Conservation (phyloP, 2,797 vertebrate species). For the Lagocephalus sceleratus region DNA sequence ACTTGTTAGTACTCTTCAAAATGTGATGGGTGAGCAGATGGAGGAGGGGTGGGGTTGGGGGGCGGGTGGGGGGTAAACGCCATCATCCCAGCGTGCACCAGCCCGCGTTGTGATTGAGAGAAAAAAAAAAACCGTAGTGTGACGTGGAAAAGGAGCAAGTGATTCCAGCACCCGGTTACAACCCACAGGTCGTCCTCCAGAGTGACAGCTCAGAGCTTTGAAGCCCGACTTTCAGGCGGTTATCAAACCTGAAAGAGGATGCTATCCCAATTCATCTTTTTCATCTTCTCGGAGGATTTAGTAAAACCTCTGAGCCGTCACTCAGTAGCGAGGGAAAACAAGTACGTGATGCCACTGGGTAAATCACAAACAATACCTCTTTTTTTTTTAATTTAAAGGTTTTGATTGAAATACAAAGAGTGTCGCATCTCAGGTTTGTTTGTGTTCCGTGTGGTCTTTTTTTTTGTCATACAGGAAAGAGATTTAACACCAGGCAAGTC, state of each 20-base stretch:
- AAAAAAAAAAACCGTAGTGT: constrained; percentile 26
- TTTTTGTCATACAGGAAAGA: constrained; percentile 44
- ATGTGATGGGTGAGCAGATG: constrained; percentile 16
- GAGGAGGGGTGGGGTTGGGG: constrained; percentile 9
- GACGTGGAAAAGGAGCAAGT: constrained; percentile 64
- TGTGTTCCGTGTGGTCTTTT: constrained; percentile 28
- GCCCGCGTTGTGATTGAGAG: constrained; percentile 25
- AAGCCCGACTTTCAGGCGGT: too few relatives aligned
- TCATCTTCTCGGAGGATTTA: background rate
- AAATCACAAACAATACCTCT: constrained; percentile 9
- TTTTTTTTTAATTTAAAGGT: background rate
- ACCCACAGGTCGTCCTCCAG: constrained; percentile 43
- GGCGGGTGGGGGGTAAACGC: constrained; percentile 24
- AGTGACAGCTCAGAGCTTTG: constrained; percentile 53
- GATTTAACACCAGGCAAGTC: constrained; percentile 34
- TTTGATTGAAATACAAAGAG: background rate
- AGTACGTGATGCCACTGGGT: constrained; percentile 27
- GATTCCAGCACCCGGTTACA: constrained; percentile 71
- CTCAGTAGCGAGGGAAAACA: constrained; percentile 41
- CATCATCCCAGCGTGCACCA: constrained; percentile 36
- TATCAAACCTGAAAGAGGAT: too few relatives aligned
- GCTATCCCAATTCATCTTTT: background rate
- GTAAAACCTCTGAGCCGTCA: constrained; percentile 57
- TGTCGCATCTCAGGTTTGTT: constrained; percentile 38
- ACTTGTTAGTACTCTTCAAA: constrained; percentile 51